Base-by-base conservation (phyloP, 35 echinoderm and acorn worm species). In the Ophioderma brevispina region DNA sequence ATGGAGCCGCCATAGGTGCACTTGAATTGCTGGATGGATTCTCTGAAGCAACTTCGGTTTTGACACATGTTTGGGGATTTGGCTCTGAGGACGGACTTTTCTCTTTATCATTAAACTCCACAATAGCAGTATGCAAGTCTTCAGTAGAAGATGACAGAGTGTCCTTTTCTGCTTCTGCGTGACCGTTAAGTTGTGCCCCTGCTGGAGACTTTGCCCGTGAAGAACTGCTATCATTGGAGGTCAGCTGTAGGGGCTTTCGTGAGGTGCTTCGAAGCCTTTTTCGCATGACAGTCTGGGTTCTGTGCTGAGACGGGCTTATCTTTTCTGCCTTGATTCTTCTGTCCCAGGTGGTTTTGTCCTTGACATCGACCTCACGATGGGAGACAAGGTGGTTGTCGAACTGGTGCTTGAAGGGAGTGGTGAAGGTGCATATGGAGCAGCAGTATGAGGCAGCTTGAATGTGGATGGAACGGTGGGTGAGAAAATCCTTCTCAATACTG, bases 331-430 rank as follows among this genome's bases (percentile, higher is more conserved):
- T 63, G 19, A 31, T 85, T 33, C 30, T 64, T 25, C n/a, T 37
- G 40, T 40, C 84, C 13, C 28, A 79, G 41, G 46, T 77, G 25
- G 30, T 13, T 41, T 70, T 70, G 28, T 59, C 36, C 25, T 81
- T 93, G 86, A 37, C 79, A 1, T 37, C 59, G 23, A n/a, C 13
- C 18, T 87, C 75, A 36, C 59, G 70, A 50, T 96, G 94, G 1
- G 35, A 77, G 46, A 81, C 39, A 31, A 96, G 18, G 55, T 96
- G 94, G 38, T 83, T 88, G 19, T 81, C 59, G 17, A 90, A 96
- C 38, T 92, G 86, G 28, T 90, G 86, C 56, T 90, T 93, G 55
- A 96, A 93, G 4, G 94, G 94, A 0, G 94, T 85, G 36, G 80
- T 89, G 40, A 92, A 96, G 78, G 39, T 55, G 56, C 94, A 96